Base-by-base conservation (phyloP, 1,140 invertebrate genomes). In the Apis dorsata region DNA sequence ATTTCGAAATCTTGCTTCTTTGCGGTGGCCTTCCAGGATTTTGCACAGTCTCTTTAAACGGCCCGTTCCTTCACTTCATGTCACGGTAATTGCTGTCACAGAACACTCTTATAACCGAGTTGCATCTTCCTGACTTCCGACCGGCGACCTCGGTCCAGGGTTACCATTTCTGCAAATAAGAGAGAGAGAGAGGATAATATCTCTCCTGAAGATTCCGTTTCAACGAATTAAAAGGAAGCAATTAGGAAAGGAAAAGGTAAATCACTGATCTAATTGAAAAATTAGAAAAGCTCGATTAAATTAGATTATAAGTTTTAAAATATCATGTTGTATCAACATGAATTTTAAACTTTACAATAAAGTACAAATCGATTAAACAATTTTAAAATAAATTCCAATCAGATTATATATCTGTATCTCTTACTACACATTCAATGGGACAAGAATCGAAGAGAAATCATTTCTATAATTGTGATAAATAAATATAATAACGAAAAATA, bases 41-140 rank as follows among this genome's bases (percentile, higher is more conserved):
- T 69, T 70, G n/a, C 63, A 44, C 34, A 72, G 59, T 66, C 77
- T 66, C 69, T 83, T 74, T 44, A 70, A 34, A 77, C 53, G 74
- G 28, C 76, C 60, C 70, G 84, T 79, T 79, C 59, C 78, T 76
- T 86, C 81, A 88, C 79, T 78, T 76, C 85, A 66, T 79, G 76
- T 88, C 85, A 85, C 75, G 28, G 86, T 84, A 81, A 85, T 80
- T 79, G 60, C 80, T 79, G 84, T 88, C 87, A 88, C 87, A 87
- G 84, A 75, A 82, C 81, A 75, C 88, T 72, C 65, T 85, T 69
- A 44, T 63, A 79, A 76, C 71, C 21, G 57, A 88, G 66, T 73
- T 76, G 71, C 87, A 75, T 84, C 85, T 74, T 78, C 75, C 71
- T 73, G 13, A 72, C 71, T 60, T 51, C 66, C 70, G 71, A 51